phyloP scores from a whole-genome alignment of 2,797 vertebrate genomes.

The Gephyroberyx darwinii region DNA sequence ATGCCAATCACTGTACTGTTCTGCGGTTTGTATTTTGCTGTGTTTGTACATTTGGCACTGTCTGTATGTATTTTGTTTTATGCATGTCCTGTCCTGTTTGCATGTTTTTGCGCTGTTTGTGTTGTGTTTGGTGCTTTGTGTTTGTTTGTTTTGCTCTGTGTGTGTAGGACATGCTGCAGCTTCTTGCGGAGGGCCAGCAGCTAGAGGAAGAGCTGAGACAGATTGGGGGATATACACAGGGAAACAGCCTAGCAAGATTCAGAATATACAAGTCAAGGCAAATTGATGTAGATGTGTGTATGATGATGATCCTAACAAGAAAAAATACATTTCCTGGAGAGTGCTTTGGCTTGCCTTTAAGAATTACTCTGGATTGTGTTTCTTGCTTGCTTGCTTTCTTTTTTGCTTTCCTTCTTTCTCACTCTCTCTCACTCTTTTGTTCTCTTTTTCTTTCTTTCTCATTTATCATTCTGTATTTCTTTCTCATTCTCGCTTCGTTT shows the following conservation, averaged over 20 bases:
- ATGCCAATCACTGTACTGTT: background rate
- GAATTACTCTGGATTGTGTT: background rate
- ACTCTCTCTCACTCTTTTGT: background rate
- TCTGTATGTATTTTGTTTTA: constrained; percentile 10
- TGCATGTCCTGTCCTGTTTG: constrained; percentile 47
- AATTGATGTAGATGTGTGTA: constrained; percentile 66
- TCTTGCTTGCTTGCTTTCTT: background rate
- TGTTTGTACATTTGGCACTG: constrained; percentile 27
- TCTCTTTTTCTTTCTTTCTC: background rate
- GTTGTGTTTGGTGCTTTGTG: constrained; percentile 16
- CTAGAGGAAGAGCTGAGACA: constrained; percentile 66
- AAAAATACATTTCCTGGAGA: background rate
- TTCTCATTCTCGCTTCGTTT: background rate
- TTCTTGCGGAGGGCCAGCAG: constrained; percentile 59
- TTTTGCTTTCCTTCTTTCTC: constrained; percentile 7
- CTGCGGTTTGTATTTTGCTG: constrained; percentile 26
- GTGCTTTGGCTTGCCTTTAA: background rate
- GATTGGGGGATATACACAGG: constrained; percentile 57
- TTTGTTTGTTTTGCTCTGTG: constrained; percentile 46
- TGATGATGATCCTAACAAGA: constrained; percentile 31
- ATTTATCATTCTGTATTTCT: constrained; percentile 1
- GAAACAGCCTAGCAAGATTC: constrained; percentile 63
- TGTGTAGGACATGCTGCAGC: constrained; percentile 63
- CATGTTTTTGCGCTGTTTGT: constrained; percentile 37
- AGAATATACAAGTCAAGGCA: constrained; percentile 52